phyloP scores from a whole-genome alignment of 2,888 invertebrate species.

The Nomada flava region DNA sequence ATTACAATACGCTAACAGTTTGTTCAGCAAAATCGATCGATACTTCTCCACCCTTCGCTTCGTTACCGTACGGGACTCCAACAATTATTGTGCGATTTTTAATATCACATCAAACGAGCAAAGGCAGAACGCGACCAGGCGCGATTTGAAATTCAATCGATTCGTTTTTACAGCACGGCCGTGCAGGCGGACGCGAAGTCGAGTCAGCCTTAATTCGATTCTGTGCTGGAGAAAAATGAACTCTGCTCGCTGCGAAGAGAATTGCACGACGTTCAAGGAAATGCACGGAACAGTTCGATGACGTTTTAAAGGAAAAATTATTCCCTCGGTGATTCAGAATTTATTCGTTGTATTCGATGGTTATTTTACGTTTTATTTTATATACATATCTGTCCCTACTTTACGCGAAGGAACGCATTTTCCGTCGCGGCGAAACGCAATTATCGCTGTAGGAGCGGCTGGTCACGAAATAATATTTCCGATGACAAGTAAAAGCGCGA shows the following conservation, averaged over 20 bases:
- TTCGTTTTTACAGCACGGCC: slow-evolving; percentile 56
- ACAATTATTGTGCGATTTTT: slow-evolving; percentile 68
- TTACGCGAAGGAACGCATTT: neutral
- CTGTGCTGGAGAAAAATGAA: slow-evolving; percentile 39
- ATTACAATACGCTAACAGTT: neutral
- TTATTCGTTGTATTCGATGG: neutral
- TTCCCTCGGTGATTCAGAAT: neutral
- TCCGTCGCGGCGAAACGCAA: slow-evolving; percentile 36
- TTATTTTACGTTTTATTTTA: neutral
- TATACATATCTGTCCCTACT: no score
- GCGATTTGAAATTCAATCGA: slow-evolving; percentile 73
- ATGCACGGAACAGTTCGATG: slow-evolving; percentile 15
- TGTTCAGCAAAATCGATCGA: slow-evolving; percentile 36
- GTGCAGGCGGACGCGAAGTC: slow-evolving; percentile 31
- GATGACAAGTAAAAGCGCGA: slow-evolving; percentile 35
- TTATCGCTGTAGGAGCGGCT: slow-evolving; percentile 52
- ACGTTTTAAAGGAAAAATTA: slow-evolving; percentile 24
- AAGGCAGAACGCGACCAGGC: slow-evolving; percentile 38
- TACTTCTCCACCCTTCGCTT: slow-evolving; percentile 13
- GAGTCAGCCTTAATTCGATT: slow-evolving; percentile 43
- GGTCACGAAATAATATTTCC: slow-evolving; percentile 51
- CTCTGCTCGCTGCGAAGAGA: slow-evolving; percentile 22
- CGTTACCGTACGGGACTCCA: slow-evolving; percentile 27
- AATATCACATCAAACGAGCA: slow-evolving; percentile 69
- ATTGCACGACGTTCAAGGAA: slow-evolving; percentile 34